Conservation (phyloP, 2,113 vertebrate genomes). For the Aspiorhynchus laticeps region DNA sequence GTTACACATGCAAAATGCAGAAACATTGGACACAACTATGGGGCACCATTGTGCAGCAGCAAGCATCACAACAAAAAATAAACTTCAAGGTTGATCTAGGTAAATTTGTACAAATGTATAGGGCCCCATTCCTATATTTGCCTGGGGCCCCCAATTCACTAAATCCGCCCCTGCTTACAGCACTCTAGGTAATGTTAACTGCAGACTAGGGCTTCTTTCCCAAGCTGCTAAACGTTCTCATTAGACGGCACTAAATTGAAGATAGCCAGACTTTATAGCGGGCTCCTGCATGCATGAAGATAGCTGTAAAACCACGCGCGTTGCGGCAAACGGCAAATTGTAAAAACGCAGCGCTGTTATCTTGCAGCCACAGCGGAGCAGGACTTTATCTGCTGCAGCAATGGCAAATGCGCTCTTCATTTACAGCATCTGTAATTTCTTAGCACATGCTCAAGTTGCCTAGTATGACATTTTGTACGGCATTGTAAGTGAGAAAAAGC, state of each 20-base stretch:
- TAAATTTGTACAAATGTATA: too few species aligned
- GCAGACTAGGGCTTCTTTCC: conserved; percentile 48
- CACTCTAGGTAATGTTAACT: conserved; percentile 42
- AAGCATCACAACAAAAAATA: too few species aligned
- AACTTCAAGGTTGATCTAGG: too few species aligned
- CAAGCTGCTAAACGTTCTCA: conserved; percentile 46
- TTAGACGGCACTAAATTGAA: conserved; percentile 48
- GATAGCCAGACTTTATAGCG: conserved; percentile 45
- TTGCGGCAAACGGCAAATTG: conserved; percentile 16
- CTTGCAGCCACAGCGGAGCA: conserved; percentile 33
- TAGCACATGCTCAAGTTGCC: conserved; percentile 5
- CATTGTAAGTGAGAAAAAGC: not conserved
- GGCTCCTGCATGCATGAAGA: conserved; percentile 33
- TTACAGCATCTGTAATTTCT: conserved; percentile 41
- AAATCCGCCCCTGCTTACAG: too few species aligned
- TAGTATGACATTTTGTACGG: not conserved
- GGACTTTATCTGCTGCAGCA: not conserved
- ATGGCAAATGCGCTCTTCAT: conserved; percentile 48
- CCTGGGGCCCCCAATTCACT: too few species aligned
- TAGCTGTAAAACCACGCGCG: conserved; percentile 17
- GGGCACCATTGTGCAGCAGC: too few species aligned
- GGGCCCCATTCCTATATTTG: too few species aligned
- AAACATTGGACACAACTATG: too few species aligned
- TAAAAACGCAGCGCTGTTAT: conserved; percentile 26
- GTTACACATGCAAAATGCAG: too few species aligned